A percentile compares a stretch with the other conserved stretches of the same genome.
phyloP scores from a whole-genome alignment of 2,888 invertebrate species.

The Plebejus anna region DNA sequence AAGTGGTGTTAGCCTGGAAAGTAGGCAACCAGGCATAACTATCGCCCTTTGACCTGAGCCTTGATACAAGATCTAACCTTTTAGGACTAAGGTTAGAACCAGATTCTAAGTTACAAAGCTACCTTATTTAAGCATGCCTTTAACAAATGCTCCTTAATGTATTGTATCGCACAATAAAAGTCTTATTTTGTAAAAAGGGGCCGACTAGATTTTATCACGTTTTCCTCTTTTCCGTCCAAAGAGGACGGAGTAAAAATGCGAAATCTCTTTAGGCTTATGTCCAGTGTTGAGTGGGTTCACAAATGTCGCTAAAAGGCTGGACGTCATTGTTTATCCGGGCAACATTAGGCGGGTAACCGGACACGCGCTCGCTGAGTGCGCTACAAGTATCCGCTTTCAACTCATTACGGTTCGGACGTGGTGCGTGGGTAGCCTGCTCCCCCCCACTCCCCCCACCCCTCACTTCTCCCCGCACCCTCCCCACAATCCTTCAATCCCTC shows the following conservation, averaged over 20 bases:
- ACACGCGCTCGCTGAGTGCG: constrained; percentile 79
- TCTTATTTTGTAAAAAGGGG: constrained; percentile 36
- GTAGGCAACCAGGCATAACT: not conserved
- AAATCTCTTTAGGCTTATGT: constrained; percentile 77
- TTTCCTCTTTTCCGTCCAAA: constrained; percentile 52
- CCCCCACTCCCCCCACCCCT: constrained; percentile 48
- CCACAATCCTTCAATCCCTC: constrained; percentile 71
- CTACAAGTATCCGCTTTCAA: constrained; percentile 81
- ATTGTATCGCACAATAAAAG: constrained; percentile 8
- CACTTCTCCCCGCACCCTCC: constrained; percentile 39
- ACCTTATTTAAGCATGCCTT: not conserved
- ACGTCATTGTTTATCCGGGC: constrained; percentile 80
- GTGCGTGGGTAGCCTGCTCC: constrained; percentile 64
- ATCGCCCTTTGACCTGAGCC: not conserved
- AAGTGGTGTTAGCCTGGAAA: not conserved
- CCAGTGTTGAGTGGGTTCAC: constrained; percentile 78
- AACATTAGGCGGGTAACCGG: constrained; percentile 80
- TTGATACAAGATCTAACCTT: not conserved
- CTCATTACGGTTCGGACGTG: constrained; percentile 78
- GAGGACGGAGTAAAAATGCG: constrained; percentile 69
- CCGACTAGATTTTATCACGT: constrained; percentile 30
- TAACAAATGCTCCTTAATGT: not conserved
- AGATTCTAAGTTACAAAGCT: not conserved
- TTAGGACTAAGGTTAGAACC: not conserved
- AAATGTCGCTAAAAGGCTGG: constrained; percentile 80